Evolutionary conservation across 2,888 invertebrate species (phyloP), one percentile per base, ranked within the genome.

Genomic region (Cheilosia urbana): DNA sequence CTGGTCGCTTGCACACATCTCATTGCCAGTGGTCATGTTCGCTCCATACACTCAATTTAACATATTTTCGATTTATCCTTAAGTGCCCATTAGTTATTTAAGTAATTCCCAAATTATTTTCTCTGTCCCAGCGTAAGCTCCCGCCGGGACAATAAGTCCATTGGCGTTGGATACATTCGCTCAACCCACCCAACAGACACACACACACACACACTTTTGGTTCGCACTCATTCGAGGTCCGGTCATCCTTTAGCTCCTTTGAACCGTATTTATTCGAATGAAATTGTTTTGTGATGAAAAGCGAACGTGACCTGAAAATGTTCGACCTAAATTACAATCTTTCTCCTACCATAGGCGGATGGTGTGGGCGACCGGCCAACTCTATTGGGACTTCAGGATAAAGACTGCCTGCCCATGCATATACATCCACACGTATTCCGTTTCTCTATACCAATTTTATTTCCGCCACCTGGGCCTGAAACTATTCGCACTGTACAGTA

Each of bases 201-300:
- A 65, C 60, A 49, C 58, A 47, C 42, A 65, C 60, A 45, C 24
- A 24, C 17, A 45, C 15, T 19, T n/a, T 51, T n/a, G 40, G 17
- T n/a, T 76, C 30, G 13, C 37, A n/a, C 42, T 47, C 53, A 27
- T 65, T 27, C 42, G 42, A 72, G 42, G 78, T 72, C 68, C 68
- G 68, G 80, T 68, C 68, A 84, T 75, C 80, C 51, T 75, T 79
- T 79, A 51, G 75, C 60, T 65, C 76, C 68, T 76, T 63, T 76
- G 62, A 71, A 80, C 53, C 76, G 55, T 71, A 71, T 84, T 81
- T 85, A 85, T 81, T 80, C 72, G 85, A 77, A 81, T 85, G 85
- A 85, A 85, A 85, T 85, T 85, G 81, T 85, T 85, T 85, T 85
- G 85, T 85, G 85, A 85, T 85, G 85, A 85, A 85, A 85, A 81